Evolutionary conservation across 2,113 vertebrate genomes (phyloP), one percentile per base, ranked within the genome.

Genomic region (Calonectris borealis): DNA sequence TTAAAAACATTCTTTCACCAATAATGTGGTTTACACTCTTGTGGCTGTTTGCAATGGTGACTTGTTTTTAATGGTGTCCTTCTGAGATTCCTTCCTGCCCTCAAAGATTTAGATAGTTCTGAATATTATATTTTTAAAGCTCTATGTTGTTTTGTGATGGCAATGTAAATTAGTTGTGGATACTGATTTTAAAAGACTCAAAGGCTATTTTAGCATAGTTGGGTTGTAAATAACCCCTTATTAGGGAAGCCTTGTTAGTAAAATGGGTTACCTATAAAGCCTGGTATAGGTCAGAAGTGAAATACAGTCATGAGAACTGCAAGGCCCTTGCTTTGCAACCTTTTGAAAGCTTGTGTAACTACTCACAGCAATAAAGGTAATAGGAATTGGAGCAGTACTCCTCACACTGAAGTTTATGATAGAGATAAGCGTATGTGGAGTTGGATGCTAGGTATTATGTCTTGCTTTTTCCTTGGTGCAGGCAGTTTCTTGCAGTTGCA

Each of bases 351-450:
- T 55, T 31, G 2, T 49, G 8, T 71, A 54, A 58, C 34, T 69
- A 2, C 29, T 68, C 11, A 10, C 0, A 2, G 26, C 17, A 73
- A 0, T 57, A 52, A 65, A 70, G 13, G 13, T 32, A 34, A 22
- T 17, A 32, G 20, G 18, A 55, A 14, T 55, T 13, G 40, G 18
- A 84, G 15, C 65, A 54, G 25, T 58, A 12, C 5, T 55, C 6
- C 21, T 88, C 42, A n/a, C 6, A 3, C 24, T 58, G 34, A 36
- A 40, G 15, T 36, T 69, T 34, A 3, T 46, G 0, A 7, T 32
- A 19, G 34, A 80, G 8, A 9, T 8, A 29, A 40, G 4, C 2
- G 1, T 36, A 9, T 25, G 19, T 55, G 17, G 36, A 75, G 24
- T 10, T 88, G 52, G 29, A n/a, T 60, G 27, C 9, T 54, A 16